Evolutionary conservation across 2,888 invertebrate genomes (phyloP).

Genomic region (Opisthograptis luteolata): DNA sequence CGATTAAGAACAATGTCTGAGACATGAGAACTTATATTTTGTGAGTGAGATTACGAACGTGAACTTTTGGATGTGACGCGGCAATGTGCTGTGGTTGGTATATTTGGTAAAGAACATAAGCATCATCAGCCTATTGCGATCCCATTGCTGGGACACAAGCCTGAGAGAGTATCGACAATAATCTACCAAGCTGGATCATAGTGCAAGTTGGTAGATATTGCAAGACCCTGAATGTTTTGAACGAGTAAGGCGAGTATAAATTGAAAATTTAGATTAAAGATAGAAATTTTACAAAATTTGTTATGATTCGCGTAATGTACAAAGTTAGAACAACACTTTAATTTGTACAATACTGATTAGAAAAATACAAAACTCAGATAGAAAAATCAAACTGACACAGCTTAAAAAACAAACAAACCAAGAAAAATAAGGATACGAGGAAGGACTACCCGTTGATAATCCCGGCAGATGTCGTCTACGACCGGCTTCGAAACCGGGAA

Average conservation of each 20-base stretch:
- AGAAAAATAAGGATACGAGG: constrained; percentile 53
- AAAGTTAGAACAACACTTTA: background rate
- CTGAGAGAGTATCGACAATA: no score
- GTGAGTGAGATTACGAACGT: background rate
- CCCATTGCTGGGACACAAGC: no score
- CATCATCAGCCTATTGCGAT: no score
- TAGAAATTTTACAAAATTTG: no score
- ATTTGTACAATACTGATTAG: background rate
- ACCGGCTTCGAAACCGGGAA: constrained; percentile 56
- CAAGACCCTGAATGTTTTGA: no score
- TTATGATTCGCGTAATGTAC: no score
- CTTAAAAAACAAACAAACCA: constrained; percentile 57
- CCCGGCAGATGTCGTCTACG: constrained; percentile 67
- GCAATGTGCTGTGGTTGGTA: background rate
- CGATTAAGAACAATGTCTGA: constrained; percentile 66
- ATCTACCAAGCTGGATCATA: no score
- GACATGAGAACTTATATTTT: constrained; percentile 37
- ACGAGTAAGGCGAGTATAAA: no score
- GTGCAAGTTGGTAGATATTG: no score
- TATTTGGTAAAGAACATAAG: background rate
- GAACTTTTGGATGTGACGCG: background rate
- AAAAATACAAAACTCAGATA: background rate
- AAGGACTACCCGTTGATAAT: constrained; percentile 68
- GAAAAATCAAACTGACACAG: constrained; percentile 10
- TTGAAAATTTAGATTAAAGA: no score